phyloP scores from a whole-genome alignment of 2,113 vertebrate genomes.

The Lipophrys pholis region DNA sequence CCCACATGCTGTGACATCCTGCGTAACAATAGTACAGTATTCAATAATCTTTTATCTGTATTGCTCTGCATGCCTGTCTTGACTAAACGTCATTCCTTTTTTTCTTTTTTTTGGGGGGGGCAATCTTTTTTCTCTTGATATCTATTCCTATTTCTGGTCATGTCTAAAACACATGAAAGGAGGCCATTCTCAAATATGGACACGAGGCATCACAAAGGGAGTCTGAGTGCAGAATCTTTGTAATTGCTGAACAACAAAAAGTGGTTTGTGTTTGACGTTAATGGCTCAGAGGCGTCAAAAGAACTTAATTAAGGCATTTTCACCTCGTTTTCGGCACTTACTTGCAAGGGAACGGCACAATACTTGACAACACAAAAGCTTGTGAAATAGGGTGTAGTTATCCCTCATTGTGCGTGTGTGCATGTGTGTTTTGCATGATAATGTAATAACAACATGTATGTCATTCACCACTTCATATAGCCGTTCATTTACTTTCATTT shows the following conservation, averaged over 20 bases:
- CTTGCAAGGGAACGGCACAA: slow-evolving; percentile 51
- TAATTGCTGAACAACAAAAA: slow-evolving; percentile 58
- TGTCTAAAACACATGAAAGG: slow-evolving; percentile 32
- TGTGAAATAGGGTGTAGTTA: slow-evolving; percentile 21
- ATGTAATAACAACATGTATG: slow-evolving; percentile 4
- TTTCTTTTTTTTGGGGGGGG: background rate
- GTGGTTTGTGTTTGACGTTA: slow-evolving; percentile 53
- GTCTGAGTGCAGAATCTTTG: slow-evolving; percentile 38
- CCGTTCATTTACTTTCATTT: background rate
- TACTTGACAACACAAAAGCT: slow-evolving; percentile 44
- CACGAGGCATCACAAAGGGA: slow-evolving; percentile 28
- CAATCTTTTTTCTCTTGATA: slow-evolving; percentile 22
- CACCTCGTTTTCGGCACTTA: slow-evolving; percentile 43
- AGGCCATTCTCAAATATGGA: slow-evolving; percentile 47
- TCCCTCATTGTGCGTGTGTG: background rate
- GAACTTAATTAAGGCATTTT: slow-evolving; percentile 64
- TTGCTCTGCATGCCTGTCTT: slow-evolving; percentile 31
- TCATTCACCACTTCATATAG: background rate
- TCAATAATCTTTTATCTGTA: slow-evolving; percentile 44
- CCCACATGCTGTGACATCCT: slow-evolving; percentile 38
- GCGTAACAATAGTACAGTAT: slow-evolving; percentile 56
- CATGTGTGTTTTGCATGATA: background rate
- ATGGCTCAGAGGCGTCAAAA: slow-evolving; percentile 32
- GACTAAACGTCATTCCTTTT: slow-evolving; percentile 19
- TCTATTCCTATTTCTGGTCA: slow-evolving; percentile 37